Conservation (phyloP, 2,888 invertebrate genomes). For the Meiosimyza decipiens region DNA sequence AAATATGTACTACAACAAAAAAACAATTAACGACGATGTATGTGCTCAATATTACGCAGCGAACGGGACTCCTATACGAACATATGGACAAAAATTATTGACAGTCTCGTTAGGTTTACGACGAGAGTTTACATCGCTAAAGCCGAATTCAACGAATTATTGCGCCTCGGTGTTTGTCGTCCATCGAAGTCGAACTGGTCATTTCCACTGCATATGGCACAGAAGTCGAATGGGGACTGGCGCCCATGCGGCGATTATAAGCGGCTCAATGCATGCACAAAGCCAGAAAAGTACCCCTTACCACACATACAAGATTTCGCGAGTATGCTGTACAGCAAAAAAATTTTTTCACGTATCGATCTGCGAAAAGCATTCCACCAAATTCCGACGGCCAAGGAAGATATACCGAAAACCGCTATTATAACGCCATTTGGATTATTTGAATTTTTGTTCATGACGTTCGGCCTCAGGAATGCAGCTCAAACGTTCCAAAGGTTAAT, state of each 20-base stretch:
- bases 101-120: no score
- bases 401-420: slow-evolving; percentile 32
- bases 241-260: slow-evolving; percentile 20
- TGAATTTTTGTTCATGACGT: slow-evolving; percentile 33
- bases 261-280: not conserved
- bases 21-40: no score
- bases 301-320: slow-evolving; percentile 18
- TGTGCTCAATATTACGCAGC: no score
- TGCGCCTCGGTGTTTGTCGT: not conserved
- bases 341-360: slow-evolving; percentile 34
- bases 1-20: no score
- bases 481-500: slow-evolving; percentile 36
- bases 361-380: slow-evolving; percentile 34
- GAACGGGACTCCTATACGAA: no score
- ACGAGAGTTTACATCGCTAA: not conserved
- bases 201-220: slow-evolving; percentile 14
- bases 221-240: slow-evolving; percentile 13
- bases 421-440: slow-evolving; percentile 26
- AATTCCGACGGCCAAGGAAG: slow-evolving; percentile 35
- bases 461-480: slow-evolving; percentile 32
- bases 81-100: no score
- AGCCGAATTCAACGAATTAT: not conserved
- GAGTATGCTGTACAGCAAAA: not conserved
- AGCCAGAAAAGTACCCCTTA: slow-evolving; percentile 19
- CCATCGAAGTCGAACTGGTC: not conserved